Base-by-base conservation (phyloP, 30 jellyfish, hydroid and myxozoan species). In the Sanderia malayensis region DNA sequence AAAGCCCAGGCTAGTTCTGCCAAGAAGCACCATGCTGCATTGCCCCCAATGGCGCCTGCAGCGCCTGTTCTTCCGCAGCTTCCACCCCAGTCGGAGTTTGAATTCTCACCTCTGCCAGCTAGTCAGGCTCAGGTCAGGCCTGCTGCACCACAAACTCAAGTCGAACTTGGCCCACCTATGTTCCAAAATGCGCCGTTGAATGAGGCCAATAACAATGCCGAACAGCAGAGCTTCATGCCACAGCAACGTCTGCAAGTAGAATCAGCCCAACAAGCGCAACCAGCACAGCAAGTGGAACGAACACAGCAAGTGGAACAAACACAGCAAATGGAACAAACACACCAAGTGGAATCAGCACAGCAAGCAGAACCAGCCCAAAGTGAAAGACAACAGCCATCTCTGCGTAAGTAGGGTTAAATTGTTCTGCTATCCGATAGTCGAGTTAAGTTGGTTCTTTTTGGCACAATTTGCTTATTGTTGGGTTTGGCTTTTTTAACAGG, bases 161-260 rank as follows among this genome's bases (percentile, higher is more conserved):
- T 76, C 32, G 73, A 76, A 31, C 80, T 76, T 10, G 88, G 88
- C 15, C 80, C 88, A 2, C 64, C 79, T 6, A 49, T 33, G 63
- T 75, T 60, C 60, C 72, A 65, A 22, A 45, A 72, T 21, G 73
- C 88, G 3, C 58, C 27, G 28, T 3, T 57, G 9, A 58, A 57
- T 31, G 44, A 37, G 25, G 30, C 24, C 8, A 30, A 4, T 2
- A 49, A 49, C 24, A n/a, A 59, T 73, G 62, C 33, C 19, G 11
- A 34, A 13, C 41, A 15, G 46, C 76, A 10, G 31, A 20, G 58
- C 11, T 59, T 2, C 13, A 25, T 26, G 37, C 85, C 67, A 24
- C 52, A 31, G 22, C 17, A 63, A n/a, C n/a, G n/a, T n/a, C n/a
- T n/a, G n/a, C n/a, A n/a, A n/a, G n/a, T n/a, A n/a, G n/a, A n/a